A percentile compares a stretch with the other conserved stretches of the same genome.
phyloP scores from a whole-genome alignment of 1,140 invertebrate species.

The Trinorchestia longiramus region DNA sequence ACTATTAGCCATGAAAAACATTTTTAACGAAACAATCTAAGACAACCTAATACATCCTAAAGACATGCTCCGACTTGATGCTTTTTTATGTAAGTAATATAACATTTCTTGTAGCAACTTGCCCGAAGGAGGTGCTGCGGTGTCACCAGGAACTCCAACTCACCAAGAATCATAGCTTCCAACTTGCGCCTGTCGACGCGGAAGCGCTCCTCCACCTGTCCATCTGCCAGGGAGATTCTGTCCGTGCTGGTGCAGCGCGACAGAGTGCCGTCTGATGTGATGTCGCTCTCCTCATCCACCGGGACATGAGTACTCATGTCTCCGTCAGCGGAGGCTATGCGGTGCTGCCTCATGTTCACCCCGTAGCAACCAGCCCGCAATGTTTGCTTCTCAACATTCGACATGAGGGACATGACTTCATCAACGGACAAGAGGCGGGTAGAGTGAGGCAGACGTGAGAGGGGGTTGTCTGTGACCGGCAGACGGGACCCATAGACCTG shows the following conservation, averaged over 20 bases:
- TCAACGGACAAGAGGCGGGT: conserved; percentile 21
- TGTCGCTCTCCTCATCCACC: conserved; percentile 38
- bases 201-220: conserved; percentile 56
- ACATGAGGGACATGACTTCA: conserved; percentile 39
- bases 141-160: background rate
- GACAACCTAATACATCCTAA: too few species aligned
- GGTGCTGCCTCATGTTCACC: background rate
- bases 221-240: conserved; percentile 49
- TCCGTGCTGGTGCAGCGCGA: conserved; percentile 57
- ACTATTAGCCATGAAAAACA: too few species aligned
- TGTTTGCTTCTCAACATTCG: conserved; percentile 33
- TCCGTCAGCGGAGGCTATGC: conserved; percentile 35
- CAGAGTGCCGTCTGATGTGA: conserved; percentile 51
- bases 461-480: background rate
- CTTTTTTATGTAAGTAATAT: too few species aligned
- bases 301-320: background rate
- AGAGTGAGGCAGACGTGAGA: conserved; percentile 7
- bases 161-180: conserved; percentile 58
- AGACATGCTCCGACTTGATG: too few species aligned
- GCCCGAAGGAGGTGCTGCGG: too few species aligned
- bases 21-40: too few species aligned
- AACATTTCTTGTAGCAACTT: too few species aligned
- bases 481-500: background rate
- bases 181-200: conserved; percentile 57
- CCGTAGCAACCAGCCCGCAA: background rate